A percentile compares a stretch with the other conserved stretches of the same genome.
Conservation (phyloP, 64 coral and sea anemone species). For the Orbicella faveolata region DNA sequence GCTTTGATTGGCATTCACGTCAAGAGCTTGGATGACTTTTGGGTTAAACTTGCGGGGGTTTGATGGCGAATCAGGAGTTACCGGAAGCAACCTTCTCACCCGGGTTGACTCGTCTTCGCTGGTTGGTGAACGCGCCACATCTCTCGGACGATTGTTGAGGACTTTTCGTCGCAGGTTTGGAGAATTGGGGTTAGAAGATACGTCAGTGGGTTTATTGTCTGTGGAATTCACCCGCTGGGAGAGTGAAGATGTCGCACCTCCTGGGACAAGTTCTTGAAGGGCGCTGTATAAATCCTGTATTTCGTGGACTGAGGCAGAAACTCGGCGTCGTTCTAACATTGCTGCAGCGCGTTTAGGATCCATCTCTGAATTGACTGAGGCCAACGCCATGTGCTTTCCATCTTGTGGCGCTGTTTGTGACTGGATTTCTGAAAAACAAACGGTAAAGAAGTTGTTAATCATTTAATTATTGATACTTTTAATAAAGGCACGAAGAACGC, state of each 20-base stretch:
- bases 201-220: background rate
- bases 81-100: constrained; percentile 23
- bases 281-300: constrained; percentile 56
- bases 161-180: background rate
- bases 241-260: background rate
- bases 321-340: constrained; percentile 25
- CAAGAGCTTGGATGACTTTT: constrained; percentile 16
- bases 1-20: constrained; percentile 24
- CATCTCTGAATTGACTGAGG: background rate
- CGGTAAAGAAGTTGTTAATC: background rate
- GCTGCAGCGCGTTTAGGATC: constrained; percentile 19
- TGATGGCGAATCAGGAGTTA: constrained; percentile 27
- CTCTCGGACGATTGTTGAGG: background rate
- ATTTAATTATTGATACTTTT: background rate
- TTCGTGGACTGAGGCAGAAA: constrained; percentile 50
- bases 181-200: constrained; percentile 19
- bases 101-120: constrained; percentile 3
- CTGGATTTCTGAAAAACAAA: background rate
- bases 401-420: background rate
- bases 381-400: background rate
- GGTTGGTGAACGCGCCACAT: background rate
- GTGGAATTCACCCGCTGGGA: background rate
- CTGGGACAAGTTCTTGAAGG: constrained; percentile 67
- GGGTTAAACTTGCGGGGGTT: constrained; percentile 11
- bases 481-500: background rate